Conservation (phyloP, 2,888 invertebrate species). For the Chrysina gloriosa region DNA sequence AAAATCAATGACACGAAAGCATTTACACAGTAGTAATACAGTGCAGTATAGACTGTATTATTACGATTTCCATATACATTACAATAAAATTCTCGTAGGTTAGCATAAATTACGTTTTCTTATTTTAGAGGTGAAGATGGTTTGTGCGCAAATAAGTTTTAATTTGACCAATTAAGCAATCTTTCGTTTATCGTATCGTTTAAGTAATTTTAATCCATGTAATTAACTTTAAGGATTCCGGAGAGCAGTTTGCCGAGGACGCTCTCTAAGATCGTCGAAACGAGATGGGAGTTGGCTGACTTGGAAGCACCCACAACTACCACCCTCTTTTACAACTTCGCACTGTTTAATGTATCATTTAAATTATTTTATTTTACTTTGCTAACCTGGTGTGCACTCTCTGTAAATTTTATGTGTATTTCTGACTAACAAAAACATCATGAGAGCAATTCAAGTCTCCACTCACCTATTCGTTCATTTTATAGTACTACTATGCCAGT, state of each 20-base stretch:
- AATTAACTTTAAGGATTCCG: constrained; percentile 39
- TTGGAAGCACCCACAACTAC: constrained; percentile 2
- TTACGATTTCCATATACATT: no score
- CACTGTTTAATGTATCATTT: constrained; percentile 36
- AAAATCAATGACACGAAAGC: no score
- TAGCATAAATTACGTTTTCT: constrained; percentile 24
- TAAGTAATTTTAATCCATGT: constrained; percentile 39
- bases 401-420: constrained; percentile 35
- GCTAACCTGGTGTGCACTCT: constrained; percentile 22
- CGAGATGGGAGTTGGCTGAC: neutral
- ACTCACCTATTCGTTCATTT: constrained; percentile 25
- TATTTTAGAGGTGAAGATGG: constrained; percentile 24
- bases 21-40: no score
- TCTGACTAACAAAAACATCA: constrained; percentile 20
- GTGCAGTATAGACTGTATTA: neutral
- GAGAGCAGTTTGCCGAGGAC: constrained; percentile 30
- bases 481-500: constrained; percentile 32
- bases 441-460: constrained; percentile 3
- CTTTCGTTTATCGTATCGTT: constrained; percentile 37
- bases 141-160: constrained; percentile 33
- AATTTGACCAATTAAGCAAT: constrained; percentile 35
- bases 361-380: constrained; percentile 36
- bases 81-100: neutral
- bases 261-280: neutral
- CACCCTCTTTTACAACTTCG: constrained; percentile 24